phyloP scores from a whole-genome alignment of 2,797 vertebrate genomes.

The Odontamblyopus lacepedii region DNA sequence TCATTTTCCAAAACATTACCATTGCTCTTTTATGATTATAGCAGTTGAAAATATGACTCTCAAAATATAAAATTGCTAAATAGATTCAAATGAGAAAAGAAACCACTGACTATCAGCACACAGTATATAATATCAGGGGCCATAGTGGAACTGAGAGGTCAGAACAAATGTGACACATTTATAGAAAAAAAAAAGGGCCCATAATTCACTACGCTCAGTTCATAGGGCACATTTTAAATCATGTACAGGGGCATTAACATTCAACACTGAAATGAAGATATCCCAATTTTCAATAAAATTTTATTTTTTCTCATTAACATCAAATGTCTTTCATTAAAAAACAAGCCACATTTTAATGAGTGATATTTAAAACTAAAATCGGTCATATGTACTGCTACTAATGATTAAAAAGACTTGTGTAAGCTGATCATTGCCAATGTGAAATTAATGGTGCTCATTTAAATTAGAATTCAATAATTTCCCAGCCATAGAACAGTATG shows the following conservation, averaged over 20 bases:
- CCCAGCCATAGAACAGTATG: not conserved
- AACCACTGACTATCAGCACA: not conserved
- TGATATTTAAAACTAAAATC: not conserved
- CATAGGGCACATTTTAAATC: too few species aligned
- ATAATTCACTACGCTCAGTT: too few species aligned
- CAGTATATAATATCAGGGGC: too few species aligned
- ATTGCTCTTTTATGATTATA: not conserved
- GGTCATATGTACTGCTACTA: not conserved
- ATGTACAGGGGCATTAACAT: too few species aligned
- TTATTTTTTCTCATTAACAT: too few species aligned
- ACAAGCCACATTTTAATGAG: too few species aligned
- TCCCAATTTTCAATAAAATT: too few species aligned
- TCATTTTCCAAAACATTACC: slow-evolving; percentile 16
- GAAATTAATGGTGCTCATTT: not conserved
- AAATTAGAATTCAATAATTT: not conserved
- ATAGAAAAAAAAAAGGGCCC: too few species aligned
- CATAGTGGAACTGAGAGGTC: too few species aligned
- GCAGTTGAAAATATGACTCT: not conserved
- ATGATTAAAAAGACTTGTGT: not conserved
- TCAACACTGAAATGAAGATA: too few species aligned
- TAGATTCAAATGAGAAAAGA: not conserved
- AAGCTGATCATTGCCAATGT: not conserved
- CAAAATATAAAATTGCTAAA: not conserved
- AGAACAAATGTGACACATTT: too few species aligned
- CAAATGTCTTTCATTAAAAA: too few species aligned